phyloP scores from a whole-genome alignment of 2,888 invertebrate species.

The Lepidocyrtinus sp. region DNA sequence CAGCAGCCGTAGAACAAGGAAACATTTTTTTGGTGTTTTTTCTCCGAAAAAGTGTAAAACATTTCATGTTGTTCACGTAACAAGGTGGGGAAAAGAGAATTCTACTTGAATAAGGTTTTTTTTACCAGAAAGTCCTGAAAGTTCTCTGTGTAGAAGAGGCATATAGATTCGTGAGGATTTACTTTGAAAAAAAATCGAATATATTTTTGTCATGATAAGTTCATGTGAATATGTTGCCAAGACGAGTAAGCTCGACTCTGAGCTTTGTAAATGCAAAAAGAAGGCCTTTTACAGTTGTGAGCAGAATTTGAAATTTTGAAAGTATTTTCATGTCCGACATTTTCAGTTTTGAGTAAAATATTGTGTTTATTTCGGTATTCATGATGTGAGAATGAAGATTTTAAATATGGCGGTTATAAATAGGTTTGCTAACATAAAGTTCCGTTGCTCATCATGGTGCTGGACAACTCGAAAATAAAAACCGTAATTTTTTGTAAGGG shows the following conservation, averaged over 20 bases:
- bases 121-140: no score
- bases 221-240: background rate
- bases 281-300: slow-evolving; percentile 45
- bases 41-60: background rate
- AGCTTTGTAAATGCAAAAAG: slow-evolving; percentile 52
- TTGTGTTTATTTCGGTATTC: no score
- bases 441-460: no score
- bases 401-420: no score
- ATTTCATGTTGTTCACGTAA: slow-evolving; percentile 11
- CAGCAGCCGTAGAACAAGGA: background rate
- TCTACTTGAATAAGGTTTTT: no score
- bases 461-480: no score
- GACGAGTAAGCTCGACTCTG: slow-evolving; percentile 19
- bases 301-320: slow-evolving; percentile 60
- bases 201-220: slow-evolving; percentile 7
- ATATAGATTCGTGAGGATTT: slow-evolving; percentile 10
- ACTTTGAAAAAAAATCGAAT: background rate
- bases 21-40: background rate
- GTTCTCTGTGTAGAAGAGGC: background rate
- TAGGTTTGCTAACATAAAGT: no score
- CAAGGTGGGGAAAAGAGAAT: background rate
- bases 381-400: no score
- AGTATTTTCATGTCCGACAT: slow-evolving; percentile 52
- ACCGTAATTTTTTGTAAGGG: no score
- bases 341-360: background rate